Evolutionary conservation across 2,113 vertebrate genomes (phyloP), one percentile per base, ranked within the genome.

Genomic region (Garra rufa): DNA sequence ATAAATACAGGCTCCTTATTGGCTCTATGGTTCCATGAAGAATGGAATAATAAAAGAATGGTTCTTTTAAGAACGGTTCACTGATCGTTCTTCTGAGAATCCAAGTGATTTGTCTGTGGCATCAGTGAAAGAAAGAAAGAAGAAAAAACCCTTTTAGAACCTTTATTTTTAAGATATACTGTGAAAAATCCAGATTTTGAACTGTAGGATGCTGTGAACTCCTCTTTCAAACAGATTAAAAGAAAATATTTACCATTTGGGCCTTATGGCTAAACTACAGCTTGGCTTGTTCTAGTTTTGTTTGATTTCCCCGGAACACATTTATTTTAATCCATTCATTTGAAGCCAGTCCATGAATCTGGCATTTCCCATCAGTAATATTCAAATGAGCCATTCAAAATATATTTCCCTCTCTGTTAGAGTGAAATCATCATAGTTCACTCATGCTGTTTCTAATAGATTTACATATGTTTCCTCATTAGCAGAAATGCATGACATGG

Each of bases 251-350:
- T 77, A 34, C 80, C 17, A 24, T 52, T 48, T 55, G 63, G 19
- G 77, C 38, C 41, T 28, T 63, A 71, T 63, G 57, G 15, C 55
- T 44, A 78, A 89, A 90, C 88, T 83, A 75, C 86, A 91, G 87
- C 81, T 92, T 85, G 89, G 92, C 90, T 91, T 89, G 91, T 70
- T 94, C 91, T 85, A 87, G 82, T 86, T 89, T 85, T 86, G 87
- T 91, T 91, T 92, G 91, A 46, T 65, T 28, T 80, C 41, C n/a
- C 80, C 48, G 30, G 83, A 83, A 87, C 74, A 82, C 44, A 76
- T 61, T 81, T 30, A 81, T 87, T 83, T 81, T 73, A 84, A 70
- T 77, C 82, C 28, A 63, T 84, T 83, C 76, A 84, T 76, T 77
- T 19, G 30, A 41, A 57, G 19, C 75, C 75, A 77, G 65, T 70